These are phyloP conservation scores for Macquaria australasica DNA, from an alignment of 2,113 vertebrate species.

Conservation along the genomic window DNA sequence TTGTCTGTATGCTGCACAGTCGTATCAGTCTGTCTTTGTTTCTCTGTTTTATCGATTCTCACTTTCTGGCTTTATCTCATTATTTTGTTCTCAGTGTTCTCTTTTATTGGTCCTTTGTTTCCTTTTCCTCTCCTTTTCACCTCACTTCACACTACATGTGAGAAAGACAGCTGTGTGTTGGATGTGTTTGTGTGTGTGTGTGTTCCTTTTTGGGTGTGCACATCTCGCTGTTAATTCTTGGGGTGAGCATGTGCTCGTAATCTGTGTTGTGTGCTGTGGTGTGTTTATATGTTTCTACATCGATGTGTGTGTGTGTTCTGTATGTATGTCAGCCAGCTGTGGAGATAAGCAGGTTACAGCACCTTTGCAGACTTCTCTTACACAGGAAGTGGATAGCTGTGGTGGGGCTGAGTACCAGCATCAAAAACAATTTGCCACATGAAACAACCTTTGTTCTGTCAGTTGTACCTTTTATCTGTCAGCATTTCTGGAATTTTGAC, in stretches of 20 bases:
- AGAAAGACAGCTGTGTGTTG: constrained; percentile 42
- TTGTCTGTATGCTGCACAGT: background rate
- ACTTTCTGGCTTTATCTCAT: background rate
- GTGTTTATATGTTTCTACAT: constrained; percentile 33
- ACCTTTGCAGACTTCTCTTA: constrained; percentile 50
- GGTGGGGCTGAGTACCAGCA: constrained; percentile 15
- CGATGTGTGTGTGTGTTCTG: background rate
- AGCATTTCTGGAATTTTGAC: background rate
- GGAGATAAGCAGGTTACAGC: constrained; percentile 40
- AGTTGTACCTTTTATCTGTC: constrained; percentile 4
- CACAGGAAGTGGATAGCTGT: constrained; percentile 60
- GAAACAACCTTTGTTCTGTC: constrained; percentile 35
- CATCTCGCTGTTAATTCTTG: constrained; percentile 18
- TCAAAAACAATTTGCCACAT: constrained; percentile 45
- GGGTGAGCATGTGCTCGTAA: constrained; percentile 21
- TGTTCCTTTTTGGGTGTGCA: constrained; percentile 28
- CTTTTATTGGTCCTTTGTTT: background rate
- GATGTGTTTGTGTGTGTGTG: constrained; percentile 54
- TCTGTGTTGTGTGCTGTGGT: constrained; percentile 40
- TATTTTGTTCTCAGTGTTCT: background rate
- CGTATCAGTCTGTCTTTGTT: background rate
- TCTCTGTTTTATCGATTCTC: background rate
- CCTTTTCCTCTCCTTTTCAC: constrained; percentile 1
- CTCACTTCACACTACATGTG: constrained; percentile 1
- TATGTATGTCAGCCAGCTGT: constrained; percentile 54